These are phyloP conservation scores for Protodeltote pygarga DNA, from an alignment of 2,888 invertebrate species.

Conservation along the genomic window DNA sequence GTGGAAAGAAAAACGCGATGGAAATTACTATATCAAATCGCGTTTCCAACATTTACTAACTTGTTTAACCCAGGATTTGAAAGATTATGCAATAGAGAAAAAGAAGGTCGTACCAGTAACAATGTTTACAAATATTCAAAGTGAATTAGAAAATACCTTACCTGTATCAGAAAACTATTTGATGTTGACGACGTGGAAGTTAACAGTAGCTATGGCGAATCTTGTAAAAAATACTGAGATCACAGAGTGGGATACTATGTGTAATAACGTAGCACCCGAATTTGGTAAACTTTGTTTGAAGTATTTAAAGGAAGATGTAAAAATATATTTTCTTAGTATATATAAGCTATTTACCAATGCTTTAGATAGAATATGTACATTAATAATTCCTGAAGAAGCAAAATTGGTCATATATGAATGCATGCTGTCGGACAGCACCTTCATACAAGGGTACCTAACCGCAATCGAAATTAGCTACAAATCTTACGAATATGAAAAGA, in stretches of 20 bases:
- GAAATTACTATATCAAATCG: constrained; percentile 39
- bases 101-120: constrained; percentile 52
- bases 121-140: constrained; percentile 54
- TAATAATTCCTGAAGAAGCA: constrained; percentile 17
- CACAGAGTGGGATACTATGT: constrained; percentile 45
- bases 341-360: constrained; percentile 60
- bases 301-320: constrained; percentile 63
- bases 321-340: constrained; percentile 61
- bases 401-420: constrained; percentile 46
- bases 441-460: constrained; percentile 60
- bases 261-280: constrained; percentile 48
- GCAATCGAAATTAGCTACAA: constrained; percentile 50
- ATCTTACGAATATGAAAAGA: constrained; percentile 10
- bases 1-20: constrained; percentile 52
- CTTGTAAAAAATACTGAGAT: constrained; percentile 42
- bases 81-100: constrained; percentile 45
- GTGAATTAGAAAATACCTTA: constrained; percentile 51
- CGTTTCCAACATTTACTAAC: constrained; percentile 51
- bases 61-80: constrained; percentile 51
- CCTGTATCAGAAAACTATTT: constrained; percentile 63
- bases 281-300: constrained; percentile 60
- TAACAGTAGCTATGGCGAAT: constrained; percentile 54
- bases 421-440: constrained; percentile 56
- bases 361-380: constrained; percentile 36
- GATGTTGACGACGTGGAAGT: constrained; percentile 61